Conservation (phyloP, 2,113 vertebrate genomes). For the Ondatra zibethicus region DNA sequence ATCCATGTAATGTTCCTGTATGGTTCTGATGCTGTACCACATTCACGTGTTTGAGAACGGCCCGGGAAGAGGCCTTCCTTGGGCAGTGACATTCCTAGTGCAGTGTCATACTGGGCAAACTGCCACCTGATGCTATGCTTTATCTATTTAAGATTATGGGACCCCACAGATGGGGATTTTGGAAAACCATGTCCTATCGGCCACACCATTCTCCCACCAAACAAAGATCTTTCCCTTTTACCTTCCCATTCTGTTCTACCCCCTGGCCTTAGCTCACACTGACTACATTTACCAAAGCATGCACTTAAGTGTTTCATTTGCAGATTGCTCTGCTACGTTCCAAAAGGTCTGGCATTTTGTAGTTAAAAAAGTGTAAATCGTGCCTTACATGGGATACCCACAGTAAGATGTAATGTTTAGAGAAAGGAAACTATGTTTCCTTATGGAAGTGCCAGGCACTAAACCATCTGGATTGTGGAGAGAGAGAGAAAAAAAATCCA, state of each 20-base stretch:
- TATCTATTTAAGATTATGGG: not conserved
- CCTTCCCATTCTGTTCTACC: not conserved
- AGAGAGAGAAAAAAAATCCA: not conserved
- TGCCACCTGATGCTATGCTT: not conserved
- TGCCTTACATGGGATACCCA: slow-evolving; percentile 50
- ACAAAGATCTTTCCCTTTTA: not conserved
- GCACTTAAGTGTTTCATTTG: slow-evolving; percentile 51
- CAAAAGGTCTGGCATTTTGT: slow-evolving; percentile 57
- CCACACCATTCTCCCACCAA: not conserved
- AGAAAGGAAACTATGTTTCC: slow-evolving; percentile 75
- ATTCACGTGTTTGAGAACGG: slow-evolving; percentile 15
- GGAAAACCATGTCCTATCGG: not conserved
- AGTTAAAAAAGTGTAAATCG: slow-evolving; percentile 62
- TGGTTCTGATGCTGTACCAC: not conserved
- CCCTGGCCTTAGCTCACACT: not conserved
- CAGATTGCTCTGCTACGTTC: slow-evolving; percentile 50
- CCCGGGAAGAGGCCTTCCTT: not conserved
- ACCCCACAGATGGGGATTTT: not conserved
- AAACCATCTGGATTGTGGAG: slow-evolving; percentile 68
- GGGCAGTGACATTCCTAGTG: not conserved
- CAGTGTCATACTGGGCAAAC: not conserved
- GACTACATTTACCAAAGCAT: slow-evolving; percentile 55
- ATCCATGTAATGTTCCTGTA: not conserved
- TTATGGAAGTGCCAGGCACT: slow-evolving; percentile 68
- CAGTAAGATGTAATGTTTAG: slow-evolving; percentile 71